Conservation (phyloP, 1,140 invertebrate species). For the Phocides pigmalion region DNA sequence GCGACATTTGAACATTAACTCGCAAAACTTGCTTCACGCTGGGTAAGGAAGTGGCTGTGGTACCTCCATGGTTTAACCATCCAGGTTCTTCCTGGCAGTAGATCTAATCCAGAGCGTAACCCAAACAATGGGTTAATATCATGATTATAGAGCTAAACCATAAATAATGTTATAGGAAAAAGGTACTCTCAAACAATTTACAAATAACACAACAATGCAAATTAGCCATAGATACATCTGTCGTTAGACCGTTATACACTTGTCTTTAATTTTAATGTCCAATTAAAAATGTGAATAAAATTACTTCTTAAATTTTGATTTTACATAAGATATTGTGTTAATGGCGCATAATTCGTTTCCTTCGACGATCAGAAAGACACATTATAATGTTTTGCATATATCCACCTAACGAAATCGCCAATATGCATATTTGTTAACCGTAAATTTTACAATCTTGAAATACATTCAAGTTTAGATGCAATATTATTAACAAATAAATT, state of each 20-base stretch:
- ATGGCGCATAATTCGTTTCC: not conserved
- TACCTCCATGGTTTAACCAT: too few species aligned
- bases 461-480: slow-evolving; percentile 12
- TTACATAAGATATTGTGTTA: not conserved
- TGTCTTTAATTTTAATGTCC: not conserved
- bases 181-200: too few species aligned
- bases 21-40: too few species aligned
- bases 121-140: too few species aligned
- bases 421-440: slow-evolving; percentile 22
- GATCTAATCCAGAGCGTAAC: too few species aligned
- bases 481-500: slow-evolving; percentile 9
- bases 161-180: too few species aligned
- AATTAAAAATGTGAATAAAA: not conserved
- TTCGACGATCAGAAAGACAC: not conserved
- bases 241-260: too few species aligned
- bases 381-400: not conserved
- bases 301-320: not conserved
- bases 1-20: too few species aligned
- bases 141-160: too few species aligned
- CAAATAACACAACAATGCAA: not conserved
- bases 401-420: not conserved
- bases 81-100: too few species aligned
- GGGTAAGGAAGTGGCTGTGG: too few species aligned
- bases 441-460: slow-evolving; percentile 8
- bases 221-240: not conserved